Percentiles rank a stretch among this genome's conserved stretches.
Conservation (phyloP, 1,140 invertebrate species). For the Drosophila ambigua region DNA sequence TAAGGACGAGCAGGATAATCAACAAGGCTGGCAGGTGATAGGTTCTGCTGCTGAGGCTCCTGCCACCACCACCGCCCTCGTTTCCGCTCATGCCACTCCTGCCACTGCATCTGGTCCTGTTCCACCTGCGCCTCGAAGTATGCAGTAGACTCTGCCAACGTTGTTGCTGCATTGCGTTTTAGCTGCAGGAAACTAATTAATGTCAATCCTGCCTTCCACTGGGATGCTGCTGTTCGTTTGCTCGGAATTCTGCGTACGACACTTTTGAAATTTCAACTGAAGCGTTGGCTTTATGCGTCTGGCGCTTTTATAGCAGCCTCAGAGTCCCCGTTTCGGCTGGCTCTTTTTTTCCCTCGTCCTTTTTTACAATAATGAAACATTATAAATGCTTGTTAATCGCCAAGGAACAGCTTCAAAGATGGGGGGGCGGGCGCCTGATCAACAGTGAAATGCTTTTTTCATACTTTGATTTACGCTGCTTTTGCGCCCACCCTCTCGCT, state of each 20-base stretch:
- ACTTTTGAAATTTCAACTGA: conserved; percentile 80
- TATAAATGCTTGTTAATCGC: conserved; percentile 80
- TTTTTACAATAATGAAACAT: conserved; percentile 74
- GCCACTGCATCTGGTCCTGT: conserved; percentile 3
- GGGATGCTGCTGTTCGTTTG: conserved; percentile 10
- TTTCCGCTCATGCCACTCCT: conserved; percentile 4
- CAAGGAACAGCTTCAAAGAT: background rate
- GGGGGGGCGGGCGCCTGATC: conserved; percentile 12
- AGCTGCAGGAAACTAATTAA: conserved; percentile 48
- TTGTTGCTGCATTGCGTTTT: conserved; percentile 30
- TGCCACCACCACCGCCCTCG: background rate
- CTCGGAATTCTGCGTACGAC: conserved; percentile 24
- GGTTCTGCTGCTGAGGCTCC: conserved; percentile 11
- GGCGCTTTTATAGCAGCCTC: conserved; percentile 69
- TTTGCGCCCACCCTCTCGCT: conserved; percentile 25
- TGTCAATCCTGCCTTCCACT: conserved; percentile 12
- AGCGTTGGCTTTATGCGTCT: conserved; percentile 54
- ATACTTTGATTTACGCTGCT: conserved; percentile 60
- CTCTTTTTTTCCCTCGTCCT: conserved; percentile 10
- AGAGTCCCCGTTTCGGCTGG: conserved; percentile 11
- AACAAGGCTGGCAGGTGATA: conserved; percentile 65
- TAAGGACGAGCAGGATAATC: conserved; percentile 62
- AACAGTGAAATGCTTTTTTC: conserved; percentile 82
- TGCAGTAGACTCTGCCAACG: conserved; percentile 23
- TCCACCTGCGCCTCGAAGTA: conserved; percentile 27